A percentile compares a stretch with the other conserved stretches of the same genome.
These are phyloP conservation scores for Oncopodura yosiiana DNA, from an alignment of 1,140 invertebrate genomes.

Conservation along the genomic window DNA sequence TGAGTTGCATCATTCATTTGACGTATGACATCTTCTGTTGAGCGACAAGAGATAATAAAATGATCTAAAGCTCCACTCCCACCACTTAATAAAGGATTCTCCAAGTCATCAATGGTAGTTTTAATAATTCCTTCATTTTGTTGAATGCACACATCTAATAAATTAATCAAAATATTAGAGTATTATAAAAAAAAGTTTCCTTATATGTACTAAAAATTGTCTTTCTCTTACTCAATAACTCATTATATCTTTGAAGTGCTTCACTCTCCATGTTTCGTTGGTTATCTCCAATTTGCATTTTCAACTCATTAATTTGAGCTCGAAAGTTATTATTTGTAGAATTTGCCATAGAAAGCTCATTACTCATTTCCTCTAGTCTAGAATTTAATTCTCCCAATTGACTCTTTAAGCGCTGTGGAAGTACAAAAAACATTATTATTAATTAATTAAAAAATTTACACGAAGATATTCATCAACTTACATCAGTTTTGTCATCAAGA, in stretches of 20 bases:
- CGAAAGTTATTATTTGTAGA: constrained; percentile 10
- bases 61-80: constrained; percentile 31
- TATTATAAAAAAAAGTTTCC: too few relatives aligned
- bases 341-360: constrained; percentile 9
- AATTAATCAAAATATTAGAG: too few relatives aligned
- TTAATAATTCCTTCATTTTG: constrained; percentile 19
- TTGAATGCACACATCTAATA: constrained; percentile 28
- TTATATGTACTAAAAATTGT: too few relatives aligned
- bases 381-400: constrained; percentile 55
- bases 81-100: constrained; percentile 29
- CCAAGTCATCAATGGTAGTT: constrained; percentile 28
- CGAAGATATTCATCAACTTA: not conserved
- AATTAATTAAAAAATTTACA: not conserved
- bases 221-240: constrained; percentile 29
- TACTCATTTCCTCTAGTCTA: constrained; percentile 34
- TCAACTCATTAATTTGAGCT: constrained; percentile 18
- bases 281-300: constrained; percentile 24
- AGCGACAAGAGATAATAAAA: constrained; percentile 24
- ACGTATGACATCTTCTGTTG: constrained; percentile 10
- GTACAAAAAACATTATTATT: not conserved
- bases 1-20: constrained; percentile 17
- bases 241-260: constrained; percentile 20
- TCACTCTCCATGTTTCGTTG: constrained; percentile 26
- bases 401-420: constrained; percentile 51
- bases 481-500: constrained; percentile 11